Conservation (phyloP, 2,888 invertebrate genomes). For the Agriopis marginaria region DNA sequence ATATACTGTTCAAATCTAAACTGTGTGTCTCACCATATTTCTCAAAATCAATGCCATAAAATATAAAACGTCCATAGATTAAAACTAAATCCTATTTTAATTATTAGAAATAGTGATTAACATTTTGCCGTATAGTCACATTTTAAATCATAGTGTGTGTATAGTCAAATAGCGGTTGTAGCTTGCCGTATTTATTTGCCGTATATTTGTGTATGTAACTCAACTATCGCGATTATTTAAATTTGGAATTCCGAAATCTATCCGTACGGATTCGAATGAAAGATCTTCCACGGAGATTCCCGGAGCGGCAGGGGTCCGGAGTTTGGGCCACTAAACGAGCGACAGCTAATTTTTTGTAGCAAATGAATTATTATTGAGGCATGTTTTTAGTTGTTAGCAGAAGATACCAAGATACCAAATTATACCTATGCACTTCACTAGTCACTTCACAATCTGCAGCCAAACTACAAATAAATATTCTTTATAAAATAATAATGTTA, state of each 20-base stretch:
- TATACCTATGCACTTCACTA: too few relatives aligned
- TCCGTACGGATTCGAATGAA: constrained; percentile 54
- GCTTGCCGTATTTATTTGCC: constrained; percentile 15
- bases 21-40: constrained; percentile 18
- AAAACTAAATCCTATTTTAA: constrained; percentile 16
- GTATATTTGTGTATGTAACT: constrained; percentile 20
- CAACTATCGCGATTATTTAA: constrained; percentile 45
- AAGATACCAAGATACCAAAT: too few relatives aligned
- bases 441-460: too few relatives aligned
- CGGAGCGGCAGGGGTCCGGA: constrained; percentile 62
- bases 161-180: constrained; percentile 6
- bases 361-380: too few relatives aligned
- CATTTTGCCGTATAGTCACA: constrained; percentile 7
- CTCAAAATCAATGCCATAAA: constrained; percentile 22
- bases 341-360: neutral
- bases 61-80: constrained; percentile 18
- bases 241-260: constrained; percentile 52
- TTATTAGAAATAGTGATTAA: constrained; percentile 15
- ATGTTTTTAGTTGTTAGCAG: too few relatives aligned
- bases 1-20: constrained; percentile 9
- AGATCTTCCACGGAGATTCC: constrained; percentile 61
- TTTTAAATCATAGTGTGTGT: too few relatives aligned
- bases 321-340: constrained; percentile 51
- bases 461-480: too few relatives aligned
- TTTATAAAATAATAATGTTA: too few relatives aligned